Evolutionary conservation across 2,797 vertebrate species (phyloP), one percentile per base, ranked within the genome.

Genomic region (Arctocebus calabarensis): DNA sequence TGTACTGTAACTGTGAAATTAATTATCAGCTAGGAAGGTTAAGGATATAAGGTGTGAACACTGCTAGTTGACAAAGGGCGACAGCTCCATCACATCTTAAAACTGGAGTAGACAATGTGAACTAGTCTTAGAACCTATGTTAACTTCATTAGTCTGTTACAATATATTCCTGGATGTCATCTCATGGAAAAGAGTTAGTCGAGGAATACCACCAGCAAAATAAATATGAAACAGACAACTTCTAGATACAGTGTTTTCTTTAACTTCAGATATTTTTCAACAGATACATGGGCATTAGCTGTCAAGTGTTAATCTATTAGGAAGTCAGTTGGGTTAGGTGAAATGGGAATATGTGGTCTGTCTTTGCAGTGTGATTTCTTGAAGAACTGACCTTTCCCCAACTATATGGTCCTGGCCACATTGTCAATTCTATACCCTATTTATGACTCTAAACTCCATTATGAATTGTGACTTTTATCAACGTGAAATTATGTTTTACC

Each of bases 1-100:
- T 97, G 68, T 95, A 61, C 79, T 48, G 1, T 94, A 97, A 92
- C 94, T 96, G 96, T 95, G 97, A 97, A 98, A 98, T 98, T 98
- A 98, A 98, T 98, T 98, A 98, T 93, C 97, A 94, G 86, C 79
- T 96, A 90, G 85, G 59, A 70, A 91, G 91, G 96, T 98, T 97
- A 97, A 97, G 92, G 90, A 97, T 29, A 84, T 96, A 79, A 96
- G 89, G 97, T 97, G 95, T 96, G 96, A 97, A 96, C 71, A 71
- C 88, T 95, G 45, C 70, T 97, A 82, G 93, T 79, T 97, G 95
- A 95, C 96, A 96, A 97, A 96, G 94, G 90, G 88, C 8, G 10
- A 0, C 70, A 92, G 40, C 85, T 88, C 57, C 45, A 95, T 94
- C 96, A 57, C 57, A 79, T 96, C 68, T 95, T 87, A 81, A 96